These are phyloP conservation scores for Apamea epomidion DNA, from an alignment of 2,888 invertebrate species.

Conservation along the genomic window DNA sequence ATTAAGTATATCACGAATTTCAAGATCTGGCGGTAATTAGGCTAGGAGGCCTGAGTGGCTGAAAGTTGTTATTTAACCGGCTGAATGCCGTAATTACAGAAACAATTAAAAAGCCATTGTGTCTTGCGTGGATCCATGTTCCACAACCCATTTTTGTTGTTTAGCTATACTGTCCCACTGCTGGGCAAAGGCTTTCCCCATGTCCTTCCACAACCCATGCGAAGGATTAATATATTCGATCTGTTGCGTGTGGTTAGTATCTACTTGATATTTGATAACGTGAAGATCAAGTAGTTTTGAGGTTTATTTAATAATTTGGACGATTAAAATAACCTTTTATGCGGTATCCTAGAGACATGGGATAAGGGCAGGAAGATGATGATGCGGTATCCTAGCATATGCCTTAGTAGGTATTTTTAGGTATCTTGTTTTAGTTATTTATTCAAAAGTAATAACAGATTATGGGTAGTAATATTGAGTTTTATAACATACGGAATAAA, in stretches of 20 bases:
- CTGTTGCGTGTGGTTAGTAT: background rate
- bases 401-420: background rate
- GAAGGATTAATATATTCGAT: background rate
- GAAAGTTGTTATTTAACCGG: background rate
- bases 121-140: too few species aligned
- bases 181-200: too few species aligned
- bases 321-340: background rate
- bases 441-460: background rate
- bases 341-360: background rate
- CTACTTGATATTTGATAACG: background rate
- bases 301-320: background rate
- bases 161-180: too few species aligned
- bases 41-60: background rate
- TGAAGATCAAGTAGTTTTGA: background rate
- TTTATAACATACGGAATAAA: background rate
- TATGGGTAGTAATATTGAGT: background rate
- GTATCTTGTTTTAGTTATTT: background rate
- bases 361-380: too few species aligned
- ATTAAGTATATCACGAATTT: constrained; percentile 33
- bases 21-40: background rate
- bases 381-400: background rate
- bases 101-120: too few species aligned
- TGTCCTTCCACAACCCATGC: too few species aligned
- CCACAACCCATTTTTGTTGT: too few species aligned
- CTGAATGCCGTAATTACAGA: too few species aligned